Evolutionary conservation across 2,888 invertebrate genomes (phyloP), one percentile per base, ranked within the genome.

Genomic region (Polyploca ridens): DNA sequence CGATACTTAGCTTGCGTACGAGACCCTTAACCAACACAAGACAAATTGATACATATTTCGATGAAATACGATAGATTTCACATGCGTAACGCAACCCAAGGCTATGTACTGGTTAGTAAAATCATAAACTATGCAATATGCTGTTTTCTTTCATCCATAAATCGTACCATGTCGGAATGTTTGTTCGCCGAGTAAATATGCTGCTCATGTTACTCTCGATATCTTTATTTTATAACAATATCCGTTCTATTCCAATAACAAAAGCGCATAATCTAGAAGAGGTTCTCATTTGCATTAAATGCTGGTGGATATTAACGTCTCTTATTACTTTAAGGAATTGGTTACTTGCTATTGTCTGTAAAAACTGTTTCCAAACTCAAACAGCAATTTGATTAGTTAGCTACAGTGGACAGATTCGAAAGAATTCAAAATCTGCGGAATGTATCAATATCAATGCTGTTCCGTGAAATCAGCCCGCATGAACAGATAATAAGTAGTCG

Each of bases 381-480:
- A 6, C 14, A n/a, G 46, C n/a, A 46, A n/a, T n/a, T n/a, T 46
- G 46, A n/a, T 46, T 46, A 46, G n/a, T n/a, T 46, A 46, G 46
- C n/a, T n/a, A 46, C 38, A 38, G 44, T 44, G 44, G 11, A 41
- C 13, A 13, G 41, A 13, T 41, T 41, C 41, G 41, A 41, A 41
- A 11, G 41, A 13, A 6, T 46, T n/a, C 46, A 44, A 14, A 14
- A 44, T 44, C 14, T n/a, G n/a, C 46, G n/a, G 7, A n/a, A 46
- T n/a, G 46, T 46, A 46, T 46, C n/a, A 46, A 0, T 46, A 46
- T 41, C 62, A 58, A 16, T 64, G 65, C 64, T 69, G 64, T 27
- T 61, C 58, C 61, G 62, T 33, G 66, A 65, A 59, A 61, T 67
- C 62, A 63, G 54, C 66, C 65, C 64, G 70, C 65, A 70, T 70